Percentiles rank a stretch among this genome's conserved stretches.
Evolutionary conservation across 2,888 invertebrate species (phyloP).

Genomic region (Gasteruption jaculator): DNA sequence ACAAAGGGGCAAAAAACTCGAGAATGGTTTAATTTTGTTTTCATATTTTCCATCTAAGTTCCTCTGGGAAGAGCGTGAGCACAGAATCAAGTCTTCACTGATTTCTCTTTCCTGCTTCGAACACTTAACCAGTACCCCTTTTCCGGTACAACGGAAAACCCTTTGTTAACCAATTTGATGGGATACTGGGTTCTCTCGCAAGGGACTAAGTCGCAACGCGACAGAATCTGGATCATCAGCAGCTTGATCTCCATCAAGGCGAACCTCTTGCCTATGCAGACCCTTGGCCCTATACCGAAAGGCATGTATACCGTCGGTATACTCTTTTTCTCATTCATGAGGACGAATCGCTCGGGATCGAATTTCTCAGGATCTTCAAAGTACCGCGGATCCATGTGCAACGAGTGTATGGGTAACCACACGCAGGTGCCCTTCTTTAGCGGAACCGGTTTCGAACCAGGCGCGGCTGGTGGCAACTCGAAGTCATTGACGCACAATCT

Average conservation of each 20-base stretch:
- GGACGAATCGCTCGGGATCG: constrained; percentile 45
- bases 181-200: constrained; percentile 48
- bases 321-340: constrained; percentile 27
- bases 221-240: constrained; percentile 18
- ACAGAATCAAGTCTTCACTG: too few relatives aligned
- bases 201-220: constrained; percentile 27
- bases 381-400: constrained; percentile 43
- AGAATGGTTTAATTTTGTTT: too few relatives aligned
- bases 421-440: constrained; percentile 28
- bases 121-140: constrained; percentile 21
- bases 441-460: constrained; percentile 28
- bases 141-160: constrained; percentile 19
- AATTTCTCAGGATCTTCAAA: constrained; percentile 46
- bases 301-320: constrained; percentile 1
- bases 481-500: constrained; percentile 32
- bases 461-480: constrained; percentile 28
- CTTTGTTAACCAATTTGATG: constrained; percentile 26
- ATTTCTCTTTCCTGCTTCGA: too few relatives aligned
- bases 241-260: constrained; percentile 25
- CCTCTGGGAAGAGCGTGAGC: too few relatives aligned
- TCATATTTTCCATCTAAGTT: too few relatives aligned
- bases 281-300: constrained; percentile 33
- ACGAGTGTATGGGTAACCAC: constrained; percentile 35
- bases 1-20: too few relatives aligned
- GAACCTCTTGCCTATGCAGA: constrained; percentile 35